Percentiles rank a stretch among this genome's conserved stretches.
phyloP scores from a whole-genome alignment of 2,888 invertebrate genomes.

The Watsonalla cultraria region DNA sequence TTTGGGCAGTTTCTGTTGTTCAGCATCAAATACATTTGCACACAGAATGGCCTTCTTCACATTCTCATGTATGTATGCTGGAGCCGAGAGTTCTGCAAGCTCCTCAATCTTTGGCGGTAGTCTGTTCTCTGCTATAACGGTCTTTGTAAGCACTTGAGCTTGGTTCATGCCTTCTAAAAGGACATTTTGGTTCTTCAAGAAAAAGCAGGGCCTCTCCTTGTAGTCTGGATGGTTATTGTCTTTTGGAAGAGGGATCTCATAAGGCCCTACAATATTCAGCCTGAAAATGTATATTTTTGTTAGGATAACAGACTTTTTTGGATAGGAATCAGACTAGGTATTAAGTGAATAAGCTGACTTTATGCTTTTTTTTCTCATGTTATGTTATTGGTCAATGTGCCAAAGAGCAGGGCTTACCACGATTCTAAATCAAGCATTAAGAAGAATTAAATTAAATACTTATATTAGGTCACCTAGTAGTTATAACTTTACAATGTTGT shows the following conservation, averaged over 20 bases:
- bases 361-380: too few species aligned
- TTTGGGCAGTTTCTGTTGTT: constrained; percentile 87
- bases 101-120: constrained; percentile 81
- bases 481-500: too few species aligned
- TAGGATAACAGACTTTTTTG: too few species aligned
- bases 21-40: constrained; percentile 86
- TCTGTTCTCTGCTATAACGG: constrained; percentile 79
- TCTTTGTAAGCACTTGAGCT: constrained; percentile 90
- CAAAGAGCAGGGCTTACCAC: too few species aligned
- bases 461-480: too few species aligned
- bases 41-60: constrained; percentile 81
- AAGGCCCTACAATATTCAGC: constrained; percentile 62
- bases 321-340: too few species aligned
- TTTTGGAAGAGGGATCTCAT: constrained; percentile 51
- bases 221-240: constrained; percentile 83
- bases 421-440: too few species aligned
- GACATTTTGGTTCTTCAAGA: constrained; percentile 80
- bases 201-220: constrained; percentile 79
- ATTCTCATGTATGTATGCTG: constrained; percentile 74
- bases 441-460: too few species aligned
- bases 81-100: constrained; percentile 66
- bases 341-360: too few species aligned
- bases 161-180: constrained; percentile 86
- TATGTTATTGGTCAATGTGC: too few species aligned
- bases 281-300: constrained; percentile 28